Evolutionary conservation across 2,113 vertebrate genomes (phyloP).

Genomic region (Spheniscus mendiculus): DNA sequence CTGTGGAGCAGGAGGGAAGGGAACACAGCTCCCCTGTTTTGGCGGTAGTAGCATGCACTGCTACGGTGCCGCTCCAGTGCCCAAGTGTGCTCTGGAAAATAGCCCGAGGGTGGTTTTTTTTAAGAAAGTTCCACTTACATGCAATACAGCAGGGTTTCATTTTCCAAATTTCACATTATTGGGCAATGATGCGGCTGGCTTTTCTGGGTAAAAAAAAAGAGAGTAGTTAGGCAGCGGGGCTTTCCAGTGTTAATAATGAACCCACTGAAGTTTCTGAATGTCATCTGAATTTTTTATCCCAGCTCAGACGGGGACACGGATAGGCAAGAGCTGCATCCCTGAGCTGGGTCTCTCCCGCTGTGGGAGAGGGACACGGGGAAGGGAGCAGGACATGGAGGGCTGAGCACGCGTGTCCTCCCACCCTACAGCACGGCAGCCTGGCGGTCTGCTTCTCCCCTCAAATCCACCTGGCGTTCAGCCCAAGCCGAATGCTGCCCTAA

Average conservation of each 20-base stretch:
- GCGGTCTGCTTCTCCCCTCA: neutral
- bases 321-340: fast-evolving
- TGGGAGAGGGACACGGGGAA: neutral
- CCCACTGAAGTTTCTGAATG: neutral
- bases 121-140: neutral
- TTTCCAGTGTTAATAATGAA: neutral
- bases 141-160: neutral
- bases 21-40: neutral
- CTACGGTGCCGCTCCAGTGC: fast-evolving
- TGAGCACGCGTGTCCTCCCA: neutral
- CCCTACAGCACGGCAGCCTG: neutral
- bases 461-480: neutral
- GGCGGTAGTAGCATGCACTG: fast-evolving
- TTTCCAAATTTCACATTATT: neutral
- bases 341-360: neutral
- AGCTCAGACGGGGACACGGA: neutral
- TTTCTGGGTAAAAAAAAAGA: neutral
- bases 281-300: neutral
- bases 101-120: too few species aligned
- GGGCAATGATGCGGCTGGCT: neutral
- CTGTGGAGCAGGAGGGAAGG: neutral
- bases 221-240: neutral
- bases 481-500: fast-evolving
- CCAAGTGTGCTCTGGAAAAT: neutral
- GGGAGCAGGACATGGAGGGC: neutral